Evolutionary conservation across 2,113 vertebrate genomes (phyloP), one percentile per base, ranked within the genome.

Genomic region (Pipra filicauda): DNA sequence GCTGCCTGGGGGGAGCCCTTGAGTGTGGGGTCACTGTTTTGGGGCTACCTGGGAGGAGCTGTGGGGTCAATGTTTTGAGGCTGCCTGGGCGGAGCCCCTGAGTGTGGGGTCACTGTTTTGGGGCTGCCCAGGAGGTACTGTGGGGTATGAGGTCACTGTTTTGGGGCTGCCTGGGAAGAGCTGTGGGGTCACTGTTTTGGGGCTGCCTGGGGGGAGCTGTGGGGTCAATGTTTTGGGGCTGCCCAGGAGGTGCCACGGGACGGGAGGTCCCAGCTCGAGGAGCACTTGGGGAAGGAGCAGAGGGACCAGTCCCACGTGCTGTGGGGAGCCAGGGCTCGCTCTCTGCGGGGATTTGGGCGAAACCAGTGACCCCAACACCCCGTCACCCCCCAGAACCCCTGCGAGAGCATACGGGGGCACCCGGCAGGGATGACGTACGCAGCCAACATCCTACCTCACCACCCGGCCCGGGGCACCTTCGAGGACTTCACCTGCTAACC

Each of bases 381-480:
- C 12, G 57, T 88, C 46, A 4, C 74, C 65, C 79, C 3, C 0
- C 93, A 99, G 99, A 98, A 99, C 87, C 99, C 99, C 33, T 99
- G 99, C 16, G 99, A 99, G 96, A 99, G 98, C 96, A 97, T 99
- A 93, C 97, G 98, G 95, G 98, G 98, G n/a, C 98, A 98, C 93
- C 99, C 98, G 37, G 98, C 99, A 7, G 99, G 99, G 79, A 98
- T 99, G 93, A 99, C 99, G 12, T 99, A 99, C 75, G 98, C 99
- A 76, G 99, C 98, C 97, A 99, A 99, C 98, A 99, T 99, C 98
- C 99, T 99, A 99, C 99, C 99, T 99, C 99, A 99, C 83, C 99
- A 99, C 98, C 99, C 99, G 2, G 99, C 98, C 95, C 98, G 99
- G 98, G 98, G 99, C 95, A 99, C 99, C 93, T 99, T 99, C 85